Evolutionary conservation across 2,888 invertebrate genomes (phyloP).

Genomic region (Mechanitis mazaeus): DNA sequence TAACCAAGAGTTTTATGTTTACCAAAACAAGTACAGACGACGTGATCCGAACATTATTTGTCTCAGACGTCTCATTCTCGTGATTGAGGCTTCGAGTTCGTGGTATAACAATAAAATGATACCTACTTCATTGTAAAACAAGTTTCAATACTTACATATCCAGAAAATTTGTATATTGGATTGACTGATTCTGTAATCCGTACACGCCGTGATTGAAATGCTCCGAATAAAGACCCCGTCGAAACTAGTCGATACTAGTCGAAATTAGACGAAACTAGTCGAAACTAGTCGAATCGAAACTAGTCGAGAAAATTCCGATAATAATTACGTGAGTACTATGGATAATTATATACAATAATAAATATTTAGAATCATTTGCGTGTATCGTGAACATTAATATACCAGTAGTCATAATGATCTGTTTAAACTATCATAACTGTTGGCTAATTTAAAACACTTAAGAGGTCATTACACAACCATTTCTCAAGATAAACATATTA

Average conservation of each 20-base stretch:
- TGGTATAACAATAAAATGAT: neutral
- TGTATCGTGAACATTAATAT: neutral
- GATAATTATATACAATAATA: no score
- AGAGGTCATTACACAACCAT: conserved; percentile 52
- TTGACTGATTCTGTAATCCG: no score
- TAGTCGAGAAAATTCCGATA: no score
- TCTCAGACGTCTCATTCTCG: neutral
- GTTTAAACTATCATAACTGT: conserved; percentile 32
- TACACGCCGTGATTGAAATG: no score
- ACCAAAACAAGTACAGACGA: neutral
- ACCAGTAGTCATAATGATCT: conserved; percentile 1
- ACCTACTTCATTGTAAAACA: neutral
- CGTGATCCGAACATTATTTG: conserved; percentile 4
- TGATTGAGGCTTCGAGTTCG: conserved; percentile 1
- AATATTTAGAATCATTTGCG: neutral
- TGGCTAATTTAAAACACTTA: conserved; percentile 57
- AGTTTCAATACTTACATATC: no score
- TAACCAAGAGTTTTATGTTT: conserved; percentile 3
- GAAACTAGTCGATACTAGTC: no score
- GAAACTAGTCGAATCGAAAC: no score
- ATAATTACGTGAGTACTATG: no score
- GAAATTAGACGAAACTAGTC: no score
- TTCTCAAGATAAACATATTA: conserved; percentile 58
- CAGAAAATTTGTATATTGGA: no score
- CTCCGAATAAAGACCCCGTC: no score